Conservation (phyloP, 2,888 invertebrate genomes). For the Rapana venosa region DNA sequence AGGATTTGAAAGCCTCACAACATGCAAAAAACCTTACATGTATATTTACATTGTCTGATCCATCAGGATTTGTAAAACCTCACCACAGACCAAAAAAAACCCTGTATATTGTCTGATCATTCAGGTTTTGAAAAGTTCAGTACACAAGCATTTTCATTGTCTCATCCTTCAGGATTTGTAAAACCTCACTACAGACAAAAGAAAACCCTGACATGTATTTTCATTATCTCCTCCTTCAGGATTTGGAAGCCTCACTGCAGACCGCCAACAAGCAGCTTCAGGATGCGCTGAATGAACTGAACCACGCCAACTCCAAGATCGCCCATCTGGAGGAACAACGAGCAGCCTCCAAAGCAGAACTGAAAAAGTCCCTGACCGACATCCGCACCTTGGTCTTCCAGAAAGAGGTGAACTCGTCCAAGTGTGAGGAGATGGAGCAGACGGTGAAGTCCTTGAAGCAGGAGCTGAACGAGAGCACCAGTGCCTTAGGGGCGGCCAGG, state of each 20-base stretch:
- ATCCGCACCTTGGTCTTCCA: constrained; percentile 39
- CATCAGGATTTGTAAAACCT: too few relatives aligned
- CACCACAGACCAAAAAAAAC: too few relatives aligned
- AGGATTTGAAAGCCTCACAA: too few relatives aligned
- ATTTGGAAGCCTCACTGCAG: constrained; percentile 44
- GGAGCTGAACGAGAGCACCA: constrained; percentile 36
- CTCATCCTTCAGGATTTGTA: too few relatives aligned
- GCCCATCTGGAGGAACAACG: constrained; percentile 55
- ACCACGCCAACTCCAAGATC: constrained; percentile 52
- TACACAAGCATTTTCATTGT: too few relatives aligned
- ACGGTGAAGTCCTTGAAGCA: constrained; percentile 24
- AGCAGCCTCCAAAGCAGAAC: constrained; percentile 25
- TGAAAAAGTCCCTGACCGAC: constrained; percentile 9
- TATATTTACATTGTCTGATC: too few relatives aligned
- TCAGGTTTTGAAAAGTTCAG: too few relatives aligned
- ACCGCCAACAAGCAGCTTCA: constrained; percentile 59
- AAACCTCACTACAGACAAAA: too few relatives aligned
- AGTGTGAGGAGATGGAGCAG: constrained; percentile 42
- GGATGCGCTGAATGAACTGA: constrained; percentile 61
- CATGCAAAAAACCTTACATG: too few relatives aligned
- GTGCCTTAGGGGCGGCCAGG: constrained; percentile 27
- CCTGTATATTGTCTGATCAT: too few relatives aligned
- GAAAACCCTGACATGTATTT: too few relatives aligned
- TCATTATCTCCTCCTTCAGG: constrained; percentile 39
- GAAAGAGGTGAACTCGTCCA: constrained; percentile 36